Conservation (phyloP, 2,113 vertebrate genomes). For the Vireo altiloquus region DNA sequence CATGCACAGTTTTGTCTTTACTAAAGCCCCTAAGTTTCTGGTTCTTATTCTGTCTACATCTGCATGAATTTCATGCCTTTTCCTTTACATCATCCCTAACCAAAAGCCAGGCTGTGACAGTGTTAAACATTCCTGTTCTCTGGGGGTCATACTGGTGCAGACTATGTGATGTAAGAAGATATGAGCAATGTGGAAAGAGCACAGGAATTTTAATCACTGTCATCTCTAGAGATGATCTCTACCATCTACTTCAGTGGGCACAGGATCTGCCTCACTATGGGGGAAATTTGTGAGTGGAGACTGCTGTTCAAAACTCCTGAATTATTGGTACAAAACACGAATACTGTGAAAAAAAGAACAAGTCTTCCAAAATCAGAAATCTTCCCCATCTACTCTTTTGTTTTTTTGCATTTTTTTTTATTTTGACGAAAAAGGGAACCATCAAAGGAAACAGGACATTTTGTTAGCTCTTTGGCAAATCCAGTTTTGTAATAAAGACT, state of each 20-base stretch:
- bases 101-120: neutral
- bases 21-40: neutral
- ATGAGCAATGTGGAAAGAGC: neutral
- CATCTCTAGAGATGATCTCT: neutral
- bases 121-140: neutral
- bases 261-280: neutral
- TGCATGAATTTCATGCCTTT: neutral
- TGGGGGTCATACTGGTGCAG: neutral
- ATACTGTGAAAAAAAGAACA: neutral
- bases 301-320: neutral
- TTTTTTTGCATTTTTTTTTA: neutral
- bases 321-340: accelerated
- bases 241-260: neutral
- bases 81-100: neutral
- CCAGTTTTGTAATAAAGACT: neutral
- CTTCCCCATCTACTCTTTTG: neutral
- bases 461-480: neutral
- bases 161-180: neutral
- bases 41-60: neutral
- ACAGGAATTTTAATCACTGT: neutral
- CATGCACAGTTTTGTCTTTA: neutral
- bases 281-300: neutral
- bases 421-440: neutral
- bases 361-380: neutral
- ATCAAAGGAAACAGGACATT: neutral